phyloP scores from a whole-genome alignment of 2,888 invertebrate species.

The Cerastis leucographa region DNA sequence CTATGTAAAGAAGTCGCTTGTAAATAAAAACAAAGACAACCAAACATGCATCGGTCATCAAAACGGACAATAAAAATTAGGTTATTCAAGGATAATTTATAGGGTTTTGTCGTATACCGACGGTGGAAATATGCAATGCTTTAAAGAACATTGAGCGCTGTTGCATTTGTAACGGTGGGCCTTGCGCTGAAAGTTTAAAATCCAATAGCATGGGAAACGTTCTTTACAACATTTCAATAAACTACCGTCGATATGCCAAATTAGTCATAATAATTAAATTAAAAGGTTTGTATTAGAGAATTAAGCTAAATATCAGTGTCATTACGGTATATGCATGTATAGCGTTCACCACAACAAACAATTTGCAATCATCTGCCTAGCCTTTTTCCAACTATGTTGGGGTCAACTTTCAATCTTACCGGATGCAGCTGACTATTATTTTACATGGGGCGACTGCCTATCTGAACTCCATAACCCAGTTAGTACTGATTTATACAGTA shows the following conservation, averaged over 20 bases:
- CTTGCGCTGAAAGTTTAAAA: not conserved
- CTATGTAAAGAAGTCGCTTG: not conserved
- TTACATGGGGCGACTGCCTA: not conserved
- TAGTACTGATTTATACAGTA: not conserved
- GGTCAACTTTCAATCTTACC: not conserved
- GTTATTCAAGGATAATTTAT: not conserved
- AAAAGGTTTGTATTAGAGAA: constrained; percentile 4
- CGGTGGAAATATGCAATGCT: not conserved
- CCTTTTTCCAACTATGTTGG: not conserved
- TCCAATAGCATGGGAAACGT: not conserved
- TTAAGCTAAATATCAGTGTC: not conserved
- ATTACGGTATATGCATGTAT: not conserved
- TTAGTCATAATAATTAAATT: not conserved
- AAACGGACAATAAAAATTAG: not conserved
- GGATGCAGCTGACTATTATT: not conserved
- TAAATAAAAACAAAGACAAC: not conserved
- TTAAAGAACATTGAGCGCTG: not conserved
- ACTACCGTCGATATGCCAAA: not conserved
- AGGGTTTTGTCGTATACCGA: not conserved
- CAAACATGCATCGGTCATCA: not conserved
- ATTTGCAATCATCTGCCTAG: not conserved
- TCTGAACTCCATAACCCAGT: not conserved
- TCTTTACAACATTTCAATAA: not conserved
- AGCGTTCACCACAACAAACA: not conserved
- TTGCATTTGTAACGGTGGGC: not conserved